A percentile compares a stretch with the other conserved stretches of the same genome.
These are phyloP conservation scores for Sminthurinus signatus DNA, from an alignment of 1,140 invertebrate genomes.

Conservation along the genomic window DNA sequence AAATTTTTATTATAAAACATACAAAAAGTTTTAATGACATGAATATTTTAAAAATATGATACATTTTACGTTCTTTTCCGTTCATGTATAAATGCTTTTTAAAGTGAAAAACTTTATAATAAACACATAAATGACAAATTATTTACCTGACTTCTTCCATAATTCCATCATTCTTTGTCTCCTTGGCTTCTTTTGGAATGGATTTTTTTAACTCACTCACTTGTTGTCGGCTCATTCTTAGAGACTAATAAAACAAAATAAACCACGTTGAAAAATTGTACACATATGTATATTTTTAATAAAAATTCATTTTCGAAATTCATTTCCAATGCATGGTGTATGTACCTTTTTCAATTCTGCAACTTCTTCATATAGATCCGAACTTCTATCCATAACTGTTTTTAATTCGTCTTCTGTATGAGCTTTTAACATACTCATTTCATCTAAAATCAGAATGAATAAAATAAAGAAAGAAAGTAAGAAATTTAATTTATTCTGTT, in stretches of 20 bases:
- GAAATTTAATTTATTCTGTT: no score
- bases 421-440: not conserved
- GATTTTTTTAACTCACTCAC: conserved; percentile 27
- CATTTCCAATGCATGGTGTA: no score
- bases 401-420: conserved; percentile 1
- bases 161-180: conserved; percentile 16
- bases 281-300: no score
- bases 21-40: not conserved
- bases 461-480: no score
- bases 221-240: conserved; percentile 25
- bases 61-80: not conserved
- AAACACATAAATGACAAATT: no score
- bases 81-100: no score
- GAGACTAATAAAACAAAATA: conserved; percentile 16
- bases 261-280: no score
- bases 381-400: not conserved
- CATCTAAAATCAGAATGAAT: conserved; percentile 2
- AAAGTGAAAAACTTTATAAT: no score
- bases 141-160: conserved; percentile 30
- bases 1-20: not conserved
- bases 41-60: not conserved
- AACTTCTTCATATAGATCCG: conserved; percentile 7
- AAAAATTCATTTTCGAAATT: no score
- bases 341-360: conserved; percentile 14
- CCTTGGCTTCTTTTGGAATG: conserved; percentile 21